Conservation (phyloP, 2,888 invertebrate species). For the Salpingus planirostris region DNA sequence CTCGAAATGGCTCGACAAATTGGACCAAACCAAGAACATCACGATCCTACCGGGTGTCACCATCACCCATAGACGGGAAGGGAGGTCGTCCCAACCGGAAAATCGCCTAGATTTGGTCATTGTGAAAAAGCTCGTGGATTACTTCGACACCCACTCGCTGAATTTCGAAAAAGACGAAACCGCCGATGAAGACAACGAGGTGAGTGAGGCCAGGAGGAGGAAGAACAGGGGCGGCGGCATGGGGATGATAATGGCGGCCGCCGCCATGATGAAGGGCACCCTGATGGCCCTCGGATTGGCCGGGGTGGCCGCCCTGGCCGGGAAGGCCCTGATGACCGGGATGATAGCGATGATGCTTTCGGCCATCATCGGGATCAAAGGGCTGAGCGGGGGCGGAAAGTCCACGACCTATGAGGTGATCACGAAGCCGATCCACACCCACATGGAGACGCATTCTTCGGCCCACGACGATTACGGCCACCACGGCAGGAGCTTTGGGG, state of each 20-base stretch:
- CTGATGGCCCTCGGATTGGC: conserved; percentile 63
- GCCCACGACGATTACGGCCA: conserved; percentile 46
- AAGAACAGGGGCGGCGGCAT: conserved; percentile 47
- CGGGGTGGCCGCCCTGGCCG: conserved; percentile 64
- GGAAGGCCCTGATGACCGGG: conserved; percentile 74
- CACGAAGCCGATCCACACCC: conserved; percentile 66
- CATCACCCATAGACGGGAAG: conserved; percentile 56
- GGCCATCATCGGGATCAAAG: conserved; percentile 63
- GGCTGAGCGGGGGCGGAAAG: conserved; percentile 56
- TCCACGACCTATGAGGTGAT: conserved; percentile 71
- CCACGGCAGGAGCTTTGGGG: conserved; percentile 43
- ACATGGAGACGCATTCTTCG: conserved; percentile 52
- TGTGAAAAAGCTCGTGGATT: conserved; percentile 59
- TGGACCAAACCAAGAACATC: conserved; percentile 57
- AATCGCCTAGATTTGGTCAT: conserved; percentile 68
- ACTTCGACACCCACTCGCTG: conserved; percentile 65
- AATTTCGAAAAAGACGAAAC: conserved; percentile 54
- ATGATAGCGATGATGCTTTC: conserved; percentile 67
- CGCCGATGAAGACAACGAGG: conserved; percentile 46
- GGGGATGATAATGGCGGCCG: conserved; percentile 42
- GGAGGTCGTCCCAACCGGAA: conserved; percentile 60
- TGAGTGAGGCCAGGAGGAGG: conserved; percentile 34
- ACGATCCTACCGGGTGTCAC: conserved; percentile 61
- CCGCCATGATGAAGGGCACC: conserved; percentile 57
- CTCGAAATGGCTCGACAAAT: conserved; percentile 60